Conservation (phyloP, 2,797 vertebrate genomes). For the Megalops cyprinoides region DNA sequence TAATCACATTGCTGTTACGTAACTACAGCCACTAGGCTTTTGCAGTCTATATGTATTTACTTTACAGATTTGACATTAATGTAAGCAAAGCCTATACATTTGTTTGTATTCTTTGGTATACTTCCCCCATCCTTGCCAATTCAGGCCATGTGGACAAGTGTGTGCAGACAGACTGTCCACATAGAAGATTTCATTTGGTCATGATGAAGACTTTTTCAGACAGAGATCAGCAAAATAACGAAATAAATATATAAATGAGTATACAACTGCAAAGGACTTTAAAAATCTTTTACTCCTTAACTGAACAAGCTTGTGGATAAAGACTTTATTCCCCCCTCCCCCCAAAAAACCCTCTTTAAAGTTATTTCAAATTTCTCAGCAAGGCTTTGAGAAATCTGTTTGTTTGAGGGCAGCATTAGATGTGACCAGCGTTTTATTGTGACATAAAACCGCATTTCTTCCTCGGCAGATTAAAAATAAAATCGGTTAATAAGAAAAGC, state of each 20-base stretch:
- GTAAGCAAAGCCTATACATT: constrained; percentile 44
- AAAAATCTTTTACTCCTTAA: constrained; percentile 88
- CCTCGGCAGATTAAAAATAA: constrained; percentile 99
- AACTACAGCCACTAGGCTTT: neutral
- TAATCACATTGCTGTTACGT: constrained; percentile 23
- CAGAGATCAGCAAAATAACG: constrained; percentile 79
- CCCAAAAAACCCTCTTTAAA: constrained; percentile 90
- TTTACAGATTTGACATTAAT: constrained; percentile 36
- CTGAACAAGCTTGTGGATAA: constrained; percentile 96
- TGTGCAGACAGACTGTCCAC: constrained; percentile 65
- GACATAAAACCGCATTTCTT: constrained; percentile 99
- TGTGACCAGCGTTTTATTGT: constrained; percentile 99
- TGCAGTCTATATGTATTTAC: constrained; percentile 9
- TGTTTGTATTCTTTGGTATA: constrained; percentile 57
- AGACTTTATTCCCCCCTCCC: constrained; percentile 83
- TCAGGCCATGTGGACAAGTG: constrained; percentile 62
- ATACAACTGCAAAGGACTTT: constrained; percentile 86
- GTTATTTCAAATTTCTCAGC: constrained; percentile 99
- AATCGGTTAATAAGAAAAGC: constrained; percentile 99
- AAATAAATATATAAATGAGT: constrained; percentile 62
- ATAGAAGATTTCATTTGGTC: constrained; percentile 70
- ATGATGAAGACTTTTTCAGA: constrained; percentile 74
- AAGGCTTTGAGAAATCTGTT: constrained; percentile 99
- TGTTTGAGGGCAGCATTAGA: constrained; percentile 99
- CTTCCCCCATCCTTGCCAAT: constrained; percentile 69